phyloP scores from a whole-genome alignment of 2,797 vertebrate genomes.

The Sebastes nivosus region DNA sequence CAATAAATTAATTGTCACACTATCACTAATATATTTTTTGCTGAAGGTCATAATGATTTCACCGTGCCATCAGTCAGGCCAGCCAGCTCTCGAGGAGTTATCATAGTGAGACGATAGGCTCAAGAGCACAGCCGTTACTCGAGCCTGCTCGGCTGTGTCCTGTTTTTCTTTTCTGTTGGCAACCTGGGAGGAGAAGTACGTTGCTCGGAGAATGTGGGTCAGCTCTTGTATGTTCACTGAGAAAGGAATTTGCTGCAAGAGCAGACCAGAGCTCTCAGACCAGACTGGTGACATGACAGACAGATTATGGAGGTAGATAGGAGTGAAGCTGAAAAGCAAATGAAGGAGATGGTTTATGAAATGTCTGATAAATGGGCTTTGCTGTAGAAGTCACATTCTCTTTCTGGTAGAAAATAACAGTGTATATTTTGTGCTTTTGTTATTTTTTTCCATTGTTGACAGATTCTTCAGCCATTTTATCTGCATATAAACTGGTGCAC shows the following conservation, averaged over 20 bases:
- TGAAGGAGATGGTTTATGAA: slow-evolving; percentile 22
- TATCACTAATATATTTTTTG: not conserved
- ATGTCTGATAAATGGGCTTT: slow-evolving; percentile 8
- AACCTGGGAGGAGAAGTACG: slow-evolving; percentile 58
- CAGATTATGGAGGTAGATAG: slow-evolving; percentile 3
- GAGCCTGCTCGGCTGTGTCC: slow-evolving; percentile 13
- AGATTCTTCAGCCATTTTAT: not conserved
- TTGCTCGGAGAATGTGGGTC: slow-evolving; percentile 78
- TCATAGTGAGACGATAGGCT: slow-evolving; percentile 13
- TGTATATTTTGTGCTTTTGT: not conserved
- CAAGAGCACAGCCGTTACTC: slow-evolving; percentile 28
- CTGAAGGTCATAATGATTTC: not conserved
- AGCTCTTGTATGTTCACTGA: slow-evolving; percentile 56
- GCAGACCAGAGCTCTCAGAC: slow-evolving; percentile 34
- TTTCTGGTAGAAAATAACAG: not conserved
- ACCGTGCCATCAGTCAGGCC: not conserved
- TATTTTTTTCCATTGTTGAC: slow-evolving; percentile 6
- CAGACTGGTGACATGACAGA: slow-evolving; percentile 43
- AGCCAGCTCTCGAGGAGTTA: slow-evolving; percentile 1
- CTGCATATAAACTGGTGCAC: slow-evolving; percentile 12
- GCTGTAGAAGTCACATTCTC: not conserved
- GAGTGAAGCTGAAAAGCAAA: slow-evolving; percentile 7
- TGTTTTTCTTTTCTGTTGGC: slow-evolving; percentile 45
- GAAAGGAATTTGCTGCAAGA: slow-evolving; percentile 63
- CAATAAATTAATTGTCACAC: not conserved